Evolutionary conservation across 2,888 invertebrate species (phyloP).

Genomic region (Agrochola lota): DNA sequence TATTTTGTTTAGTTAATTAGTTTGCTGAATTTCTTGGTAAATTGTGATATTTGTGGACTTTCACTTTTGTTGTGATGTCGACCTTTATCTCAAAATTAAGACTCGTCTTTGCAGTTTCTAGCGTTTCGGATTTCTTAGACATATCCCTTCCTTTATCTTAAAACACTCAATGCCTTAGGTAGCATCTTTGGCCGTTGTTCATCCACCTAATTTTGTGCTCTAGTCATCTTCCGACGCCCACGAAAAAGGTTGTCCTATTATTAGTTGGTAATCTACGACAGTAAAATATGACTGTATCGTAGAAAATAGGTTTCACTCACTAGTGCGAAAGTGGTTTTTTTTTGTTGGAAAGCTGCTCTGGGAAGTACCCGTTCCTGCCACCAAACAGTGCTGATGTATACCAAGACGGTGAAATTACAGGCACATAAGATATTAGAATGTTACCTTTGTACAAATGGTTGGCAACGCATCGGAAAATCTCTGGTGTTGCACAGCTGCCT

Average conservation of each 20-base stretch:
- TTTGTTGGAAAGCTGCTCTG: not conserved
- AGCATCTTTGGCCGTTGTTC: constrained; percentile 8
- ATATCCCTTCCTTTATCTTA: not conserved
- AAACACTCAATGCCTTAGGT: constrained; percentile 5
- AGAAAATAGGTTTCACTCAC: constrained; percentile 18
- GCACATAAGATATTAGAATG: constrained; percentile 5
- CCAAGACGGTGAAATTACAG: not conserved
- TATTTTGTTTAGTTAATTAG: not conserved
- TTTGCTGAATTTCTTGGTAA: not conserved
- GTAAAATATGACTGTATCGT: constrained; percentile 19
- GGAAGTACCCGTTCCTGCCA: not conserved
- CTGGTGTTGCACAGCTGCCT: not conserved
- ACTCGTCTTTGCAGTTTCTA: not conserved
- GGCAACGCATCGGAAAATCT: not conserved
- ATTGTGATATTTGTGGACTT: not conserved
- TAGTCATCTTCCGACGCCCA: constrained; percentile 45
- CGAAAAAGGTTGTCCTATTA: constrained; percentile 35
- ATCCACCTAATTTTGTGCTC: constrained; percentile 25
- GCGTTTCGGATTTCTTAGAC: not conserved
- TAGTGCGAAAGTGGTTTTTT: constrained; percentile 6
- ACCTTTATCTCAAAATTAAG: not conserved
- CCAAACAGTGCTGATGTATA: constrained; percentile 1
- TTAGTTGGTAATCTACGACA: constrained; percentile 27
- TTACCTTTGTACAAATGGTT: not conserved
- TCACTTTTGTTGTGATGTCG: not conserved